Conservation (phyloP, 2,888 invertebrate genomes). For the Anthoptus insignis region DNA sequence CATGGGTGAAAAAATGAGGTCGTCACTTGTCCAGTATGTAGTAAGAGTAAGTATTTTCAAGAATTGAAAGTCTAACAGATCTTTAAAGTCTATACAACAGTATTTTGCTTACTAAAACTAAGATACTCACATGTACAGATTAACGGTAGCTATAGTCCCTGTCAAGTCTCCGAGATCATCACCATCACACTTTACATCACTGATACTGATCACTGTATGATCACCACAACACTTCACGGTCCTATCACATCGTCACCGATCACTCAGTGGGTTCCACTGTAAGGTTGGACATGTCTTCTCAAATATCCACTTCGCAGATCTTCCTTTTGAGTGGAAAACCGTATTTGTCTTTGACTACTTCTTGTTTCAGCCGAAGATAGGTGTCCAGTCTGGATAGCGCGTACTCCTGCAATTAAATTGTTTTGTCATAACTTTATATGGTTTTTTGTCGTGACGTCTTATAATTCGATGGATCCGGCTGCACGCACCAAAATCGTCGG, state of each 20-base stretch:
- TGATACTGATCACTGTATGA: neutral
- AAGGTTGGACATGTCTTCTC: slow-evolving; percentile 58
- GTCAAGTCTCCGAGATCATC: slow-evolving; percentile 36
- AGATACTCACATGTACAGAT: neutral
- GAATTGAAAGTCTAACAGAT: neutral
- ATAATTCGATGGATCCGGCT: too few relatives aligned
- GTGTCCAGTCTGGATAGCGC: slow-evolving; percentile 87
- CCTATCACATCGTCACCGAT: slow-evolving; percentile 3
- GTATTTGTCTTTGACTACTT: slow-evolving; percentile 76
- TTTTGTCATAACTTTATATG: too few relatives aligned
- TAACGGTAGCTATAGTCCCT: slow-evolving; percentile 18
- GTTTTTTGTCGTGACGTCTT: too few relatives aligned
- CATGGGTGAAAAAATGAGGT: too few relatives aligned
- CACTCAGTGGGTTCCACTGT: slow-evolving; percentile 41
- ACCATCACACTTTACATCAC: slow-evolving; percentile 9
- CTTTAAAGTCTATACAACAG: neutral
- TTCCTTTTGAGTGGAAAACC: slow-evolving; percentile 78
- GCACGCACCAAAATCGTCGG: too few relatives aligned
- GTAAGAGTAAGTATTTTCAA: too few relatives aligned
- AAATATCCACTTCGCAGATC: slow-evolving; percentile 84
- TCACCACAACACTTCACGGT: neutral
- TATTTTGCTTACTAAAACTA: slow-evolving; percentile 14
- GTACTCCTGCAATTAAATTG: slow-evolving; percentile 87
- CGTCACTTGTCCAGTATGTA: too few relatives aligned
- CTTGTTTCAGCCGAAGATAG: slow-evolving; percentile 88